Conservation (phyloP, 2,113 vertebrate species). For the Peucedramus taeniatus region DNA sequence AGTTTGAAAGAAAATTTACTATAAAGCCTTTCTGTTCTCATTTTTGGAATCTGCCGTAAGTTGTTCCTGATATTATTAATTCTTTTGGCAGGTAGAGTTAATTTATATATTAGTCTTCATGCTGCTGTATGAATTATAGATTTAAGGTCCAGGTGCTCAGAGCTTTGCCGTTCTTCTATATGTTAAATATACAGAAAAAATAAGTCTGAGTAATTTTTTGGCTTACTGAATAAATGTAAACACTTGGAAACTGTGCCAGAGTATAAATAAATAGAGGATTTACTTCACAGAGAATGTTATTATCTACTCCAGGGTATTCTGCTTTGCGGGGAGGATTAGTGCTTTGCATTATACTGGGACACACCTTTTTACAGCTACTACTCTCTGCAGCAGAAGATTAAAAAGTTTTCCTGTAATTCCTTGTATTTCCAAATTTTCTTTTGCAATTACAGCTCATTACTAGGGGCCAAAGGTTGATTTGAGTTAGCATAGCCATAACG, state of each 20-base stretch:
- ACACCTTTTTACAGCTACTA: neutral
- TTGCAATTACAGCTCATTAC: neutral
- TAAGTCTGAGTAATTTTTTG: slow-evolving; percentile 33
- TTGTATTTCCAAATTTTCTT: slow-evolving; percentile 7
- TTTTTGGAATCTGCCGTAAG: neutral
- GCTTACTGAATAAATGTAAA: slow-evolving; percentile 27
- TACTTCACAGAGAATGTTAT: neutral
- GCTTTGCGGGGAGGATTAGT: neutral
- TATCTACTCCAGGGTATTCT: neutral
- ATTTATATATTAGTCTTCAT: slow-evolving; percentile 16
- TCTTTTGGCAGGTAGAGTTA: slow-evolving; percentile 8
- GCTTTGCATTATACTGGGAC: neutral
- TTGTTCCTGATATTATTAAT: slow-evolving; percentile 3
- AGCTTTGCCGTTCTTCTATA: slow-evolving; percentile 15
- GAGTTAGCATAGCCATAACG: neutral
- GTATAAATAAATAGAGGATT: slow-evolving; percentile 42
- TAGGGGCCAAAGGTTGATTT: neutral
- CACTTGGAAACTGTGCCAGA: neutral
- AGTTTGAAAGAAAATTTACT: neutral
- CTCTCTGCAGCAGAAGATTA: neutral
- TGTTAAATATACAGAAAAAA: slow-evolving; percentile 15
- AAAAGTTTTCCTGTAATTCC: neutral
- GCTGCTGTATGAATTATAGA: slow-evolving; percentile 35
- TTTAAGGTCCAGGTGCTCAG: slow-evolving; percentile 35
- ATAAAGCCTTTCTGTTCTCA: neutral